phyloP scores from a whole-genome alignment of 2,888 invertebrate genomes.

The Luffia ferchaultella region DNA sequence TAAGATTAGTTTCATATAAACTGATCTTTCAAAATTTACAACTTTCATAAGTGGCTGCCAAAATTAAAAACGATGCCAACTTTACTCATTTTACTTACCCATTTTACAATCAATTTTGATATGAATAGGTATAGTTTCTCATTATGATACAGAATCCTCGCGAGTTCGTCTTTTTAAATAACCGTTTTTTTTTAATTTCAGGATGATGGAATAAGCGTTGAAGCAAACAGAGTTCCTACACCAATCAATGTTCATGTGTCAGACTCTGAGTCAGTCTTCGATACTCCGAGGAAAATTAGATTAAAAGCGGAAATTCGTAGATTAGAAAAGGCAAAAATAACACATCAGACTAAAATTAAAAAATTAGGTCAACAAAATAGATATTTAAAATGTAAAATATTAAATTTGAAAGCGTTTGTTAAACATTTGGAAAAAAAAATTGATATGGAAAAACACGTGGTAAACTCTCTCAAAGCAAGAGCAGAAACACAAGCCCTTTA shows the following conservation, averaged over 20 bases:
- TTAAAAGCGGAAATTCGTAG: conserved; percentile 1
- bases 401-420: conserved; percentile 1
- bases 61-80: background rate
- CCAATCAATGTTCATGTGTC: conserved; percentile 1
- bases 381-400: background rate
- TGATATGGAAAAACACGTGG: background rate
- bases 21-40: background rate
- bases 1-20: background rate
- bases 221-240: background rate
- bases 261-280: conserved; percentile 5
- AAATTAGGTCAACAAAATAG: background rate
- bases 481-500: background rate
- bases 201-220: background rate
- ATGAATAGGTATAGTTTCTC: background rate
- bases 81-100: background rate
- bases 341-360: conserved; percentile 2
- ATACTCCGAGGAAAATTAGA: conserved; percentile 4
- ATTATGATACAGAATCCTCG: too few species aligned
- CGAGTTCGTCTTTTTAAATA: background rate
- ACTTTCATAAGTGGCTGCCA: background rate
- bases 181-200: background rate
- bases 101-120: background rate
- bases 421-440: background rate
- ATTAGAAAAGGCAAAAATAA: background rate
- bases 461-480: background rate